A percentile compares a stretch with the other conserved stretches of the same genome.
These are phyloP conservation scores for Cheirogaleus major DNA, from an alignment of 2,797 vertebrate genomes.

Conservation along the genomic window DNA sequence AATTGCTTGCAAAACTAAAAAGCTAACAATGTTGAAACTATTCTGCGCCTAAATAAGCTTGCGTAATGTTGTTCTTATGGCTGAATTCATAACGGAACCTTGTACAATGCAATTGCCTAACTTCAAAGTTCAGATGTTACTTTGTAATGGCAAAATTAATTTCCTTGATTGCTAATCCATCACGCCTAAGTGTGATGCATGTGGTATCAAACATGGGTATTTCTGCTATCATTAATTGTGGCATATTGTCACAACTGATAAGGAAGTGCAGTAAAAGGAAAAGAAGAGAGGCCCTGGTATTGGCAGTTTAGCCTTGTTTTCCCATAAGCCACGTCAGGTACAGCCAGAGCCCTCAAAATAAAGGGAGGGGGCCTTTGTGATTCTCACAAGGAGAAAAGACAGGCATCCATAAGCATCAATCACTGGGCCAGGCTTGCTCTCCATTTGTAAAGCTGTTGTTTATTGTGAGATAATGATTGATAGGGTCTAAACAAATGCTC, in stretches of 20 bases:
- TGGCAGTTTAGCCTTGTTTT: conserved; percentile 82
- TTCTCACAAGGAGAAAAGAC: conserved; percentile 59
- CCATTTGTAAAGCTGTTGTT: conserved; percentile 79
- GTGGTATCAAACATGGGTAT: conserved; percentile 84
- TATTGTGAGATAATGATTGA: conserved; percentile 82
- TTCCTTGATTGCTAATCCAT: conserved; percentile 89
- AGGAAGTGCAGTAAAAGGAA: conserved; percentile 83
- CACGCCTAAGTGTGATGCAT: conserved; percentile 87
- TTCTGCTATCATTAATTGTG: conserved; percentile 89
- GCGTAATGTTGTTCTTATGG: conserved; percentile 68
- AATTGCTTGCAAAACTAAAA: conserved; percentile 28
- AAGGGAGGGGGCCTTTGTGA: conserved; percentile 32
- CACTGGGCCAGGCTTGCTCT: conserved; percentile 77
- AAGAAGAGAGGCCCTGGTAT: conserved; percentile 79
- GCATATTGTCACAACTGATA: conserved; percentile 87
- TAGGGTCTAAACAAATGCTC: conserved; percentile 79
- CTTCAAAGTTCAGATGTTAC: conserved; percentile 86
- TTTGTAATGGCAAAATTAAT: conserved; percentile 87
- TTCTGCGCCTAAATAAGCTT: conserved; percentile 60
- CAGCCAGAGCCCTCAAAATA: conserved; percentile 68
- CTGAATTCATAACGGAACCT: conserved; percentile 73
- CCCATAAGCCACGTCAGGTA: conserved; percentile 75
- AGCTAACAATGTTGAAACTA: conserved; percentile 50
- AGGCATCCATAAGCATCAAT: conserved; percentile 78
- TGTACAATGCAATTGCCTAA: conserved; percentile 76